Evolutionary conservation across 2,113 vertebrate genomes (phyloP).

Genomic region (Hemicordylus capensis): DNA sequence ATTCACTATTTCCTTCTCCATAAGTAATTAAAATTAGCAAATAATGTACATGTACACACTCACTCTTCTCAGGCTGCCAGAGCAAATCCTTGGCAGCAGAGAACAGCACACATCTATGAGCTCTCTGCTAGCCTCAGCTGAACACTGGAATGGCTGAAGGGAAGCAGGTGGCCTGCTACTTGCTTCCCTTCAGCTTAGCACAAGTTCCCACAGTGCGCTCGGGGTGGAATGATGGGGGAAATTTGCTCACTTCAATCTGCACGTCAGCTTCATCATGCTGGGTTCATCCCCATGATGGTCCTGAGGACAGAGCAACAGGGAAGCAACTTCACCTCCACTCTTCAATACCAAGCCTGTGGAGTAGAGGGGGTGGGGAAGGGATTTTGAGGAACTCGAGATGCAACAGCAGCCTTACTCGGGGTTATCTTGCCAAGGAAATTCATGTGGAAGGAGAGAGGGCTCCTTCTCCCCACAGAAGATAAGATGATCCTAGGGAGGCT

Average conservation of each 20-base stretch:
- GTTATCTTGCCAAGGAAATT: not conserved
- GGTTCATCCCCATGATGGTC: not conserved
- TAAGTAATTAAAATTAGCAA: not conserved
- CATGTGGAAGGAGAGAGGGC: no score
- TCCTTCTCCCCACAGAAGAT: no score
- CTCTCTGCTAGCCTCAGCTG: not conserved
- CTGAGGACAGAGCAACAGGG: not conserved
- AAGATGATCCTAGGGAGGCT: no score
- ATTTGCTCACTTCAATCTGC: not conserved
- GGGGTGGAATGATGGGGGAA: not conserved
- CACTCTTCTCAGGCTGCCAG: not conserved
- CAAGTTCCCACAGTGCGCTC: not conserved
- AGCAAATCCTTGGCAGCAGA: not conserved
- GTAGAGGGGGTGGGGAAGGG: no score
- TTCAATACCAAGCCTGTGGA: not conserved
- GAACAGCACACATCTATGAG: not conserved
- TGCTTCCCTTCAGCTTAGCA: not conserved
- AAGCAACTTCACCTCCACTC: not conserved
- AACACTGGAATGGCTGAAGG: not conserved
- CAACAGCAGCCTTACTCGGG: not conserved
- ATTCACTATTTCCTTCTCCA: not conserved
- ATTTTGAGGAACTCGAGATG: not conserved
- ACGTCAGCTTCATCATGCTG: not conserved
- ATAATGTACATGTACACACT: not conserved
- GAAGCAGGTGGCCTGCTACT: not conserved